A percentile compares a stretch with the other conserved stretches of the same genome.
phyloP scores from a whole-genome alignment of 2,888 invertebrate species.

The Eupithecia subumbrata region DNA sequence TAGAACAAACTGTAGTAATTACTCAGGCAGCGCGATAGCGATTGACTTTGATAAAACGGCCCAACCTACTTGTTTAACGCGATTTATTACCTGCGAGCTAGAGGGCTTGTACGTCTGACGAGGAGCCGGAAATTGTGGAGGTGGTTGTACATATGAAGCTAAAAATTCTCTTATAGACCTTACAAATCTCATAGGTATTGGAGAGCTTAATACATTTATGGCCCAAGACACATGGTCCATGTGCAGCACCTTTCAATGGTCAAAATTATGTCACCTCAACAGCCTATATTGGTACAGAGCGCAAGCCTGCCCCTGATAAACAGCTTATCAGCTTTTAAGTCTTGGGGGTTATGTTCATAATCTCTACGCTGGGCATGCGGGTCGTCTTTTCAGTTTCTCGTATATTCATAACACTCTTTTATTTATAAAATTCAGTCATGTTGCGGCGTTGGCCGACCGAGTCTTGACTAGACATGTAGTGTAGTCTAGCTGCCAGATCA shows the following conservation, averaged over 20 bases:
- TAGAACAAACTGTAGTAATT: slow-evolving; percentile 64
- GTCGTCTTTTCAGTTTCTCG: too few relatives aligned
- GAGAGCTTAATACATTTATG: not conserved
- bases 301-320: too few relatives aligned
- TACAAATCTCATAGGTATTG: not conserved
- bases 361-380: too few relatives aligned
- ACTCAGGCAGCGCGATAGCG: slow-evolving; percentile 80
- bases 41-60: slow-evolving; percentile 83
- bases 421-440: too few relatives aligned
- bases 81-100: slow-evolving; percentile 82
- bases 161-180: not conserved
- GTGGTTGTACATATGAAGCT: slow-evolving; percentile 35
- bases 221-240: too few relatives aligned
- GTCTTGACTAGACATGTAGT: too few relatives aligned
- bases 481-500: too few relatives aligned
- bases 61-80: slow-evolving; percentile 83
- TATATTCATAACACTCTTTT: too few relatives aligned
- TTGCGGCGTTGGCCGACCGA: too few relatives aligned
- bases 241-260: not conserved
- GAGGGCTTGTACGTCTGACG: slow-evolving; percentile 63
- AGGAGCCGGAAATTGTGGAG: slow-evolving; percentile 50
- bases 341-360: too few relatives aligned
- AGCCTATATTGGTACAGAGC: too few relatives aligned
- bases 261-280: not conserved
- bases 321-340: too few relatives aligned